Conservation (phyloP, 2,888 invertebrate genomes). For the Leuctra nigra region DNA sequence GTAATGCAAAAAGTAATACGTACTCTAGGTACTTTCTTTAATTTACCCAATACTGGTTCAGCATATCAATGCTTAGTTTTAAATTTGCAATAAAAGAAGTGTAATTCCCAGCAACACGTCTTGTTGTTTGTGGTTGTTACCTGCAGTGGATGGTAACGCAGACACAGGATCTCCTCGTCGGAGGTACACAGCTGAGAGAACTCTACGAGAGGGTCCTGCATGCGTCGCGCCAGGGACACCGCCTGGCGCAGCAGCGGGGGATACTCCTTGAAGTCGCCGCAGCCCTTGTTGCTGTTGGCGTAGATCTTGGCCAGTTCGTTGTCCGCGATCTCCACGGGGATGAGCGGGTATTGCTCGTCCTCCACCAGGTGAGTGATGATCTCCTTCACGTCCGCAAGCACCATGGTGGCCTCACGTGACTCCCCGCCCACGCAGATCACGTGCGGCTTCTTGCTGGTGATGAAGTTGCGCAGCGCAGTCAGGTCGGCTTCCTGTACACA, state of each 20-base stretch:
- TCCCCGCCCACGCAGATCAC: constrained; percentile 88
- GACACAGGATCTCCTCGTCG: constrained; percentile 93
- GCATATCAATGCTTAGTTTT: too few relatives aligned
- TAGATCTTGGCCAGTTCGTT: constrained; percentile 91
- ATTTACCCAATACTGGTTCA: too few relatives aligned
- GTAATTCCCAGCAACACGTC: too few relatives aligned
- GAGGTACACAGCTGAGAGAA: constrained; percentile 92
- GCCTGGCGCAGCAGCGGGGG: constrained; percentile 87
- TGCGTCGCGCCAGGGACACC: constrained; percentile 80
- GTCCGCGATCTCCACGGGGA: constrained; percentile 87
- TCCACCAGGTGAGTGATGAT: constrained; percentile 67
- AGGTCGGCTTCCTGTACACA: constrained; percentile 59
- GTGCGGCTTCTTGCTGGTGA: constrained; percentile 87
- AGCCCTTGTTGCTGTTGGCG: constrained; percentile 82
- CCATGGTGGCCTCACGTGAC: constrained; percentile 76
- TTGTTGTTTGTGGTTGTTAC: too few relatives aligned
- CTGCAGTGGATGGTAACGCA: constrained; percentile 84
- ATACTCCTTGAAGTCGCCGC: constrained; percentile 86
- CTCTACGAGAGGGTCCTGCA: constrained; percentile 95
- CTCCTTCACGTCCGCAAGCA: constrained; percentile 70
- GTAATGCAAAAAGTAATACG: too few relatives aligned
- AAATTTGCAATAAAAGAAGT: too few relatives aligned
- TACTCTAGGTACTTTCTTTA: too few relatives aligned
- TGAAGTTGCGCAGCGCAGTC: constrained; percentile 67
- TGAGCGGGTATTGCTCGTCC: constrained; percentile 78